Conservation (phyloP, 2,113 vertebrate genomes). For the Crotalus horridus region DNA sequence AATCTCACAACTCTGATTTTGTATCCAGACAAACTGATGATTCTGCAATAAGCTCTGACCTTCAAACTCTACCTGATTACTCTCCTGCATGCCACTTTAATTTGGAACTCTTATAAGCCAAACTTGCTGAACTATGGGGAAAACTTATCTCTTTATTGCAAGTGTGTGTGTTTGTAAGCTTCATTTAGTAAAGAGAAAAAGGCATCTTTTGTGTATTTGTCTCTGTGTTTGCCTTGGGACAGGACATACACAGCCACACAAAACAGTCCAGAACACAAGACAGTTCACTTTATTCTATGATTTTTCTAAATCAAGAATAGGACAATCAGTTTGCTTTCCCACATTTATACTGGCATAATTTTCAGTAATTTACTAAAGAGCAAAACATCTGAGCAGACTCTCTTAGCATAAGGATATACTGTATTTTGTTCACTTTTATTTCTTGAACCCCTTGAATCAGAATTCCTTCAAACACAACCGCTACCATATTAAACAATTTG, state of each 20-base stretch:
- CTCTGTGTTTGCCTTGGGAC: neutral
- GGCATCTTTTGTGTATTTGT: neutral
- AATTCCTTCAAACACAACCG: neutral
- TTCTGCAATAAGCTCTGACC: neutral
- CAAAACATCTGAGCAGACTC: neutral
- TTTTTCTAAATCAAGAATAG: neutral
- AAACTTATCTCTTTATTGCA: neutral
- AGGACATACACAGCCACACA: neutral
- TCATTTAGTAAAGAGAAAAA: neutral
- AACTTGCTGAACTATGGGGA: too few species aligned
- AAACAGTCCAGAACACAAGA: neutral
- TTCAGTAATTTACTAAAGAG: neutral
- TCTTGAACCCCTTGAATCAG: neutral
- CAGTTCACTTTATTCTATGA: neutral
- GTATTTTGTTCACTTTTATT: neutral
- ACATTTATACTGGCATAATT: neutral
- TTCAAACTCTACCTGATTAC: neutral
- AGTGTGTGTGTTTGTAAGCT: neutral
- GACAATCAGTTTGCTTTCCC: neutral
- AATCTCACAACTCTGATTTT: neutral
- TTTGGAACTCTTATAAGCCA: neutral
- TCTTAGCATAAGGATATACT: neutral
- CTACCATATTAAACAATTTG: neutral
- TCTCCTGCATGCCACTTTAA: neutral
- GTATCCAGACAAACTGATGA: neutral